A percentile compares a stretch with the other conserved stretches of the same genome.
These are phyloP conservation scores for Verasper variegatus DNA, from an alignment of 2,113 vertebrate genomes.

Conservation along the genomic window DNA sequence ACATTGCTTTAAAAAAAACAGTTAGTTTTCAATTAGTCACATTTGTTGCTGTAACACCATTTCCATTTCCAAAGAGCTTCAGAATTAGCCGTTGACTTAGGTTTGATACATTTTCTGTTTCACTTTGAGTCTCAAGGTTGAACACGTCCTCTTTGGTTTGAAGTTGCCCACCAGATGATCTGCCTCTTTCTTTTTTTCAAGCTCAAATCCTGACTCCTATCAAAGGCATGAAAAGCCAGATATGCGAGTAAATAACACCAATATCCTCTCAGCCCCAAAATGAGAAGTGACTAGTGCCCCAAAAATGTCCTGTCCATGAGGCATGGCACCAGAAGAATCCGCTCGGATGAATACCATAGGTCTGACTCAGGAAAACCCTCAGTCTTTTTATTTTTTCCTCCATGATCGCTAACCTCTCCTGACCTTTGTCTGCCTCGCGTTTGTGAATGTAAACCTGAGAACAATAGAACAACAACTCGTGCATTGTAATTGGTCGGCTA, in stretches of 20 bases:
- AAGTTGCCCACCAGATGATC: slow-evolving; percentile 12
- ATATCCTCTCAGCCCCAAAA: slow-evolving; percentile 39
- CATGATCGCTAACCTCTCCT: slow-evolving; percentile 11
- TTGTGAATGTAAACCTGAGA: slow-evolving; percentile 46
- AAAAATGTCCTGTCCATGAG: slow-evolving; percentile 73
- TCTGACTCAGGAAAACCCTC: slow-evolving; percentile 70
- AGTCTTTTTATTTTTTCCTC: neutral
- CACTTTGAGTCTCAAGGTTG: slow-evolving; percentile 24
- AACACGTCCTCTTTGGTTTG: slow-evolving; percentile 30
- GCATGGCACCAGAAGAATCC: slow-evolving; percentile 63
- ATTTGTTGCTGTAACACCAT: neutral
- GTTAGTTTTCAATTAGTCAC: neutral
- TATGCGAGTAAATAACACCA: slow-evolving; percentile 54
- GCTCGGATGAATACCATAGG: slow-evolving; percentile 64
- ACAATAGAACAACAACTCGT: slow-evolving; percentile 1
- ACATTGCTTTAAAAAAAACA: slow-evolving; percentile 13
- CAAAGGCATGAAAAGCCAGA: slow-evolving; percentile 63
- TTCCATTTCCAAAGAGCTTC: neutral
- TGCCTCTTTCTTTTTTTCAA: slow-evolving; percentile 7
- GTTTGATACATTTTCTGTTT: slow-evolving; percentile 28
- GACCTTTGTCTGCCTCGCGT: slow-evolving; percentile 36
- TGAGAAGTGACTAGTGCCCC: slow-evolving; percentile 70
- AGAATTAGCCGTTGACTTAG: neutral
- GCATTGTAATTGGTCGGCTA: neutral
- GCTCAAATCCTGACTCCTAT: slow-evolving; percentile 67